A percentile compares a stretch with the other conserved stretches of the same genome.
Conservation (phyloP, 2,113 vertebrate genomes). For the Gasterosteus aculeatus region DNA sequence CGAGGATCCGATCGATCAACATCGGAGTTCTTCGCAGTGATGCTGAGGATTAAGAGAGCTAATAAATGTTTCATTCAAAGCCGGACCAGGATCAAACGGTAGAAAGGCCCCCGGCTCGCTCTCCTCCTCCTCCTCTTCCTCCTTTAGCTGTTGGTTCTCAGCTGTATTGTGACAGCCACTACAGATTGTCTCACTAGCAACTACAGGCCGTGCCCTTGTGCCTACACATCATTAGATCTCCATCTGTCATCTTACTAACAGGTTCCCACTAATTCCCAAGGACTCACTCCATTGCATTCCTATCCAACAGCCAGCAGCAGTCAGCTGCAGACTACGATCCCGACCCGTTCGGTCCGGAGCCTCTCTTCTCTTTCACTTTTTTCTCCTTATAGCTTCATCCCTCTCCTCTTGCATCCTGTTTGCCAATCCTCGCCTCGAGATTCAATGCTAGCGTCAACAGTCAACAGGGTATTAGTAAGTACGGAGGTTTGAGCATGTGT, state of each 20-base stretch:
- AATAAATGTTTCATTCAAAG: slow-evolving; percentile 76
- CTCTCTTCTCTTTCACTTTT: not conserved
- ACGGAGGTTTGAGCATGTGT: slow-evolving; percentile 62
- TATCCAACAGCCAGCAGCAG: slow-evolving; percentile 38
- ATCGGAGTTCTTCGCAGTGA: slow-evolving; percentile 49
- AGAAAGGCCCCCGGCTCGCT: slow-evolving; percentile 45
- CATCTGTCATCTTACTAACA: slow-evolving; percentile 79
- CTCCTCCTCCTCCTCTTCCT: slow-evolving; percentile 38
- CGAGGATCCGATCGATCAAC: slow-evolving; percentile 66
- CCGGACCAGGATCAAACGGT: slow-evolving; percentile 59
- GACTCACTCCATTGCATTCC: slow-evolving; percentile 67
- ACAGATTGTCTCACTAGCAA: slow-evolving; percentile 71
- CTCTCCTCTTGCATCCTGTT: slow-evolving; percentile 7
- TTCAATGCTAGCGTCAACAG: slow-evolving; percentile 51
- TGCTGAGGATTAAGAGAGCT: slow-evolving; percentile 64
- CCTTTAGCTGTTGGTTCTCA: slow-evolving; percentile 73
- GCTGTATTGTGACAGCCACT: slow-evolving; percentile 76
- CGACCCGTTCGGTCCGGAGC: not conserved
- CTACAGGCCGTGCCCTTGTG: slow-evolving; percentile 67
- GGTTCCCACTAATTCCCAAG: slow-evolving; percentile 73
- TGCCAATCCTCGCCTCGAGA: slow-evolving; percentile 6
- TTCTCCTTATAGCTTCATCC: not conserved
- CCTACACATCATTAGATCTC: slow-evolving; percentile 76
- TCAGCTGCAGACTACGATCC: not conserved
- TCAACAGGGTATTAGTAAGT: slow-evolving; percentile 66